Evolutionary conservation across 1,140 invertebrate genomes (phyloP).

Genomic region (Aphidius gifuensis): DNA sequence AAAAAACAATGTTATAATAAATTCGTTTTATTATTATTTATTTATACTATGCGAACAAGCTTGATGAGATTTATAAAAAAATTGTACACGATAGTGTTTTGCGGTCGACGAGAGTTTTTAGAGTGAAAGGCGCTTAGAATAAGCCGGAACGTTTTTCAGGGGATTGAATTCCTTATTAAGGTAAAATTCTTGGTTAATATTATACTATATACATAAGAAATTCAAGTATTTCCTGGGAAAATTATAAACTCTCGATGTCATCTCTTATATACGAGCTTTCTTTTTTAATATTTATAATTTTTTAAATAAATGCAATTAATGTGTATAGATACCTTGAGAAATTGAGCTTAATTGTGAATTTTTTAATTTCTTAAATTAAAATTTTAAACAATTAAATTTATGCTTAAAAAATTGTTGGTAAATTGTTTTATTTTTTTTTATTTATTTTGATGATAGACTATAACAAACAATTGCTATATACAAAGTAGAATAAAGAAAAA

Average conservation of each 20-base stretch:
- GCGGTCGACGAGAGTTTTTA: slow-evolving; percentile 30
- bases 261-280: background rate
- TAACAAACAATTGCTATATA: background rate
- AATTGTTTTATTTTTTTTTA: too few species aligned
- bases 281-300: background rate
- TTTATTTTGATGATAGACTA: too few species aligned
- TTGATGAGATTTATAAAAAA: slow-evolving; percentile 16
- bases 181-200: slow-evolving; percentile 2
- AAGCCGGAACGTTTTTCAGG: slow-evolving; percentile 31
- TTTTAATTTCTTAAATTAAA: too few species aligned
- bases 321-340: too few species aligned
- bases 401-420: too few species aligned
- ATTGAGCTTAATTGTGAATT: too few species aligned
- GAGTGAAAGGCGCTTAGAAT: slow-evolving; percentile 35
- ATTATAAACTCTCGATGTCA: slow-evolving; percentile 13
- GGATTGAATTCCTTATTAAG: slow-evolving; percentile 25
- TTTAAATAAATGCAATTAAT: too few species aligned
- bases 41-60: too few species aligned
- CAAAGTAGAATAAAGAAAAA: background rate
- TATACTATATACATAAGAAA: background rate
- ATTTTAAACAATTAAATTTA: too few species aligned
- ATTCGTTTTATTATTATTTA: too few species aligned
- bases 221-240: background rate
- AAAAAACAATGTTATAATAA: too few species aligned
- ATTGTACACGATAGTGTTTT: slow-evolving; percentile 30